Evolutionary conservation across 1,140 invertebrate species (phyloP), one percentile per base, ranked within the genome.

Genomic region (Scaptomyza pallida): DNA sequence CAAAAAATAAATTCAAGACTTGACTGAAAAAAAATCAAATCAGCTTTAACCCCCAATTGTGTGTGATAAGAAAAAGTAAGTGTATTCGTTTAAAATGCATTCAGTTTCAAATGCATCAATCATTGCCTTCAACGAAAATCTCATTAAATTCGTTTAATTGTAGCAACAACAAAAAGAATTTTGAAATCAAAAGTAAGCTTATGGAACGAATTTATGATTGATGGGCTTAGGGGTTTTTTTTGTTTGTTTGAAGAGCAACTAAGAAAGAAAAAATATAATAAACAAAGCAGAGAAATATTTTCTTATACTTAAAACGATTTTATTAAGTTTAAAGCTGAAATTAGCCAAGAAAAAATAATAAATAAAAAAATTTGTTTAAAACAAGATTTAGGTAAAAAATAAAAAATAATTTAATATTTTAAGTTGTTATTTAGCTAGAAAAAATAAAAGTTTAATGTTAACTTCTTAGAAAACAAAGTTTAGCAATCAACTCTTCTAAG

Each of bases 181-280:
- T 72, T 9, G 16, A 59, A 40, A 54, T 68, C 30, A 17, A 82
- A 74, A 57, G n/a, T 67, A 60, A 81, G 72, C 79, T 78, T 75
- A 65, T 76, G 77, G 71, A 80, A 73, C 83, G 65, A 76, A 85
- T 83, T 76, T 80, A 80, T 85, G 80, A 85, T 86, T 74, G 81
- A 86, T 76, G 55, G 67, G 10, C n/a, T 17, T n/a, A n/a, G n/a
- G n/a, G 12, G 15, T 13, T 15, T 26, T 19, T 26, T 13, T n/a
- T n/a, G n/a, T n/a, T n/a, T n/a, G n/a, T n/a, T n/a, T n/a, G n/a
- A n/a, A 23, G 52, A 10, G 3, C 10, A 9, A 44, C 10, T 41
- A n/a, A n/a, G 12, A 5, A 6, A 15, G 0, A 5, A 13, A 41
- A 15, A 15, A n/a, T 41, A 8, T 0, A 40, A 41, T 5, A 43